phyloP scores from a whole-genome alignment of 2,113 vertebrate species.

The Corvus hawaiiensis region DNA sequence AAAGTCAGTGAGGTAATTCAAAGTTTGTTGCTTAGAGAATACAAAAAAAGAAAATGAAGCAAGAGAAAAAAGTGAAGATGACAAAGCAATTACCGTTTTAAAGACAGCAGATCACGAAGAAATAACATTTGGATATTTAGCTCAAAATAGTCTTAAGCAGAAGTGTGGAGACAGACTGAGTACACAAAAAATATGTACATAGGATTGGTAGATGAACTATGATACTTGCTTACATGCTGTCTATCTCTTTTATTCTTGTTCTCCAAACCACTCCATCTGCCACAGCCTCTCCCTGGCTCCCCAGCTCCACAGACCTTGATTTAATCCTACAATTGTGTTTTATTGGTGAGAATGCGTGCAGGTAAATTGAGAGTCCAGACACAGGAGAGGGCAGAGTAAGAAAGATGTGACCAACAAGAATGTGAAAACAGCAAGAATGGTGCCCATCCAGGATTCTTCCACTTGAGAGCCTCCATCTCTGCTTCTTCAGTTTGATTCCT shows the following conservation, averaged over 20 bases:
- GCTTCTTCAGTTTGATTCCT: conserved; percentile 50
- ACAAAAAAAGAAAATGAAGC: neutral
- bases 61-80: neutral
- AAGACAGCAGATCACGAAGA: neutral
- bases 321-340: neutral
- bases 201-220: neutral
- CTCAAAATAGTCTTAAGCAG: neutral
- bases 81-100: neutral
- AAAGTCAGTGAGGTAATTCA: neutral
- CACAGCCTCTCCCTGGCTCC: fast-evolving
- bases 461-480: neutral
- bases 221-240: neutral
- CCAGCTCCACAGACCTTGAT: neutral
- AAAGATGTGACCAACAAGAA: neutral
- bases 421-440: neutral
- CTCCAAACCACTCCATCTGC: neutral
- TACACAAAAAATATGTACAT: neutral
- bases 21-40: neutral
- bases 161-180: neutral
- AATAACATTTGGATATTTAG: neutral
- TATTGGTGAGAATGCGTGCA: neutral
- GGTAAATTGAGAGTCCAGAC: neutral
- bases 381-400: neutral
- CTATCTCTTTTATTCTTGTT: neutral
- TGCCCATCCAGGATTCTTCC: neutral